Evolutionary conservation across 2,797 vertebrate species (phyloP).

Genomic region (Euphonia xanthogaster): DNA sequence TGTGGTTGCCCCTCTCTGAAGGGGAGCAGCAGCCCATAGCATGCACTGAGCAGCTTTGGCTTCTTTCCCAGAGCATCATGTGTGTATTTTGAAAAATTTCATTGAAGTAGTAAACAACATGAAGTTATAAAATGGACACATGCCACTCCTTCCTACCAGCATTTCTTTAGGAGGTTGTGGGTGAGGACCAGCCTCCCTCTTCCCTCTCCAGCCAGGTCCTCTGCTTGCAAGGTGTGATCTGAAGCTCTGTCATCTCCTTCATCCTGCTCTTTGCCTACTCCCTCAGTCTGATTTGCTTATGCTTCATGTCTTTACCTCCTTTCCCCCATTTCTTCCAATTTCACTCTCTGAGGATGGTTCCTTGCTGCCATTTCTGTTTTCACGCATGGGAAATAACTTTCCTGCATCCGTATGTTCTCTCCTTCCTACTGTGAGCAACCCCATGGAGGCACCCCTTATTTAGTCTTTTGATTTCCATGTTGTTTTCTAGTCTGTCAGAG

Average conservation of each 20-base stretch:
- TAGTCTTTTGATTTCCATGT: not conserved
- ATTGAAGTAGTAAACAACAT: not conserved
- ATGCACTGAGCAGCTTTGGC: not conserved
- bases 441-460: not conserved
- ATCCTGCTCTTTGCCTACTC: not conserved
- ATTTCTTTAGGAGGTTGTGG: rapidly evolving
- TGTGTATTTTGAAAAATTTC: not conserved
- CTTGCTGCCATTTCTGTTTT: not conserved
- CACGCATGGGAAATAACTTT: not conserved
- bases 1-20: not conserved
- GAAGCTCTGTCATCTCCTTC: not conserved
- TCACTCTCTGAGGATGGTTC: not conserved
- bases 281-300: not conserved
- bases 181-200: not conserved
- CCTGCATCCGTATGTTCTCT: not conserved
- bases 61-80: not conserved
- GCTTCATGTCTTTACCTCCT: not conserved
- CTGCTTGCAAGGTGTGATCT: not conserved
- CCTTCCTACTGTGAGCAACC: not conserved
- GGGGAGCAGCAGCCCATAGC: not conserved
- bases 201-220: not conserved
- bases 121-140: not conserved
- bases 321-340: not conserved
- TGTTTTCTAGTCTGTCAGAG: not conserved
- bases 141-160: not conserved